Evolutionary conservation across 2,797 vertebrate species (phyloP), one percentile per base, ranked within the genome.

Genomic region (Sitta carolinensis): DNA sequence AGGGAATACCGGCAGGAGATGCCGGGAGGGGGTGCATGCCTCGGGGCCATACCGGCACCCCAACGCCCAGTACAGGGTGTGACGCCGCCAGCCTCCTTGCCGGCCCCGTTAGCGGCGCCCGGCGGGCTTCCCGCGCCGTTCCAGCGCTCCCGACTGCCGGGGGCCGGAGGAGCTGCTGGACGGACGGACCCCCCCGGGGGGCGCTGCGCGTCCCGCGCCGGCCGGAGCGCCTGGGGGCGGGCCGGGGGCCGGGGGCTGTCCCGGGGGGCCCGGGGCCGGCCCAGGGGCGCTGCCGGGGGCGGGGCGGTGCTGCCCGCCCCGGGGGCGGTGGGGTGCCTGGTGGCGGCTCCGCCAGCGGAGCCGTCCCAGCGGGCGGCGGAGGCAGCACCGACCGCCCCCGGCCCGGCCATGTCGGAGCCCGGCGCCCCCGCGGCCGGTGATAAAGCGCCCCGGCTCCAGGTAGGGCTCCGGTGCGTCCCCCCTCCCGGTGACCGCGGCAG

Each of bases 361-460:
- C 77, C 62, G 76, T 92, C 45, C 81, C 76, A 62, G 48, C 67
- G 61, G 81, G 86, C 36, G 13, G 59, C 19, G 76, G 93, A 95
- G 88, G 87, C 51, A 95, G 84, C 84, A 43, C 96, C 55, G 50
- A 91, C 40, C 88, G 76, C 82, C 57, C 94, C 14, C 73, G 52
- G 72, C 34, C 75, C 67, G 50, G 84, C 64, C 77, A 96, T 96
- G 96, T 91, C 95, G 38, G 96, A 96, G 84, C 38, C 96, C 82
- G 81, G 72, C 13, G 34, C 55, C 79, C 52, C 78, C 59, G 40
- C 85, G 43, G 25, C 80, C 43, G 90, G 89, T 13, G 96, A 97
- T 88, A 97, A 97, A 95, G 78, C 96, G 50, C 89, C 96, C 77
- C 93, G 96, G 79, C 95, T 95, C 83, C 91, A 93, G 73, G 73